phyloP scores from a whole-genome alignment of 2,888 invertebrate genomes.

The Gandaritis pyraliata region DNA sequence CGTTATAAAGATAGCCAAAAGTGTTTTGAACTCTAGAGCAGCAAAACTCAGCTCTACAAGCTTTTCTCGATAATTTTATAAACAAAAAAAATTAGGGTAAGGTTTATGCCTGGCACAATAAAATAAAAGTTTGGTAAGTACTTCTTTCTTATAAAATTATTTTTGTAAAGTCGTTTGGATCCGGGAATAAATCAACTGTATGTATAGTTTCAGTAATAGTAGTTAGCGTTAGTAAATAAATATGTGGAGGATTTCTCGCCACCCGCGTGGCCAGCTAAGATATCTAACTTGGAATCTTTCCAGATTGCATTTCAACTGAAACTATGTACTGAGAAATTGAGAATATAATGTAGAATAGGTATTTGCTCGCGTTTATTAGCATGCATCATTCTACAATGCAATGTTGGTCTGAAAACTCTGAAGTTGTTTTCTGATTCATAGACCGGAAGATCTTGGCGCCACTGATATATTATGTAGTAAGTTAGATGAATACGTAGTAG shows the following conservation, averaged over 20 bases:
- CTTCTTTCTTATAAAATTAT: too few relatives aligned
- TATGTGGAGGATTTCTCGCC: conserved; percentile 32
- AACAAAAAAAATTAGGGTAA: too few relatives aligned
- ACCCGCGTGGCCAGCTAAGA: conserved; percentile 29
- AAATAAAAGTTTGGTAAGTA: too few relatives aligned
- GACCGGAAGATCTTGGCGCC: conserved; percentile 31
- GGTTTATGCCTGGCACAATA: too few relatives aligned
- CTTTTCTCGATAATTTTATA: too few relatives aligned
- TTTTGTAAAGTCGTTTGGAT: too few relatives aligned
- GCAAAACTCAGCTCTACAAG: not conserved
- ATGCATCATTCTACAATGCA: conserved; percentile 25
- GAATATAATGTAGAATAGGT: not conserved
- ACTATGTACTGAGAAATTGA: conserved; percentile 6
- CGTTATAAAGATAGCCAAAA: not conserved
- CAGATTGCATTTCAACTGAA: conserved; percentile 44
- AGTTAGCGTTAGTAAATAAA: too few relatives aligned
- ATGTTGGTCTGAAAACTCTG: conserved; percentile 19
- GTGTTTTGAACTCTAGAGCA: not conserved
- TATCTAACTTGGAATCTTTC: conserved; percentile 50
- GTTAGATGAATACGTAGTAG: too few relatives aligned
- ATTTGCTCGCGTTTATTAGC: conserved; percentile 7
- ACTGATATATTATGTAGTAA: not conserved
- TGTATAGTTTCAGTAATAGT: too few relatives aligned
- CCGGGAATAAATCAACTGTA: too few relatives aligned
- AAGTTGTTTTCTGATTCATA: conserved; percentile 27